Percentiles rank a stretch among this genome's conserved stretches.
Evolutionary conservation across 2,113 vertebrate genomes (phyloP).

Genomic region (Anoplopoma fimbria): DNA sequence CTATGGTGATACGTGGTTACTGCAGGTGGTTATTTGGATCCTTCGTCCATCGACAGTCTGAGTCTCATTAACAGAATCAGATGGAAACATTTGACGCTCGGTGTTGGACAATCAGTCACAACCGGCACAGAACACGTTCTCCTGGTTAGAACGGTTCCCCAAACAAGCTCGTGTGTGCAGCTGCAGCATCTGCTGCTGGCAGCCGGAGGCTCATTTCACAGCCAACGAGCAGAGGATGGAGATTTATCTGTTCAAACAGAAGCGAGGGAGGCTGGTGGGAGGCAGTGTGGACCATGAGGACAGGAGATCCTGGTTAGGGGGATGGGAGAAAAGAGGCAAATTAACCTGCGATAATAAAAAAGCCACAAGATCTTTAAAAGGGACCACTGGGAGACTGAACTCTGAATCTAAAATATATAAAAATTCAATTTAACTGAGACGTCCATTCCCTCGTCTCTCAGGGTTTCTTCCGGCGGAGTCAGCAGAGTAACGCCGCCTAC

Average conservation of each 20-base stretch:
- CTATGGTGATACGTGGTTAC: too few relatives aligned
- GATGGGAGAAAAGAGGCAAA: not conserved
- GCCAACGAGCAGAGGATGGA: slow-evolving; percentile 91
- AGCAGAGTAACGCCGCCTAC: slow-evolving; percentile 93
- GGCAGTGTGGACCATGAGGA: too few relatives aligned
- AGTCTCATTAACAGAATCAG: slow-evolving; percentile 1
- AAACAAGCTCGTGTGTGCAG: not conserved
- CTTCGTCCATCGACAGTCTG: not conserved
- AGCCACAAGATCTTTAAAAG: too few relatives aligned
- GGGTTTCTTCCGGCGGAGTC: slow-evolving; percentile 96
- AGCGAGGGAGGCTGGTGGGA: not conserved
- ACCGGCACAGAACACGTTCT: slow-evolving; percentile 3
- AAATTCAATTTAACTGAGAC: not conserved
- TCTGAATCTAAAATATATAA: not conserved
- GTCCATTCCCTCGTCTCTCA: slow-evolving; percentile 56
- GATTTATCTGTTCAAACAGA: slow-evolving; percentile 54
- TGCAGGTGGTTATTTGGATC: too few relatives aligned
- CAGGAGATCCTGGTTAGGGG: not conserved
- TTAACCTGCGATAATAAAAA: too few relatives aligned
- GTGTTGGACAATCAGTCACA: slow-evolving; percentile 3
- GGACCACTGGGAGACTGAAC: too few relatives aligned
- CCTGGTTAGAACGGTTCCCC: not conserved
- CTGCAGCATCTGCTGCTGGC: slow-evolving; percentile 87
- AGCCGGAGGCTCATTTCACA: slow-evolving; percentile 93
- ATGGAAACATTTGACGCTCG: not conserved